Evolutionary conservation across 2,113 vertebrate species (phyloP).

Genomic region (Tetrao urogallus): DNA sequence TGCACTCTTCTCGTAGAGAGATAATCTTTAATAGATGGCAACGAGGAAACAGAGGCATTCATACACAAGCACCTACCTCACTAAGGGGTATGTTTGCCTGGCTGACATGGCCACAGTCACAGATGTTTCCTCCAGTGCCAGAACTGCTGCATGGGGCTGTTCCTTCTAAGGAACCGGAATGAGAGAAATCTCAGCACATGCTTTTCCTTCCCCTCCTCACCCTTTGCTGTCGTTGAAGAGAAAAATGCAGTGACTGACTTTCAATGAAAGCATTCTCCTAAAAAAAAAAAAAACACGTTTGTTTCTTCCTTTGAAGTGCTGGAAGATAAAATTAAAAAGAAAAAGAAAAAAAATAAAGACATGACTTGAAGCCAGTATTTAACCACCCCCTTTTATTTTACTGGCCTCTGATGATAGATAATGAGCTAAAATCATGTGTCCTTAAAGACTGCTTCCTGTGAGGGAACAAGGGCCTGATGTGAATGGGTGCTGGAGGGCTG

Average conservation of each 20-base stretch:
- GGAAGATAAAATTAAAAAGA: neutral
- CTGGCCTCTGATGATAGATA: neutral
- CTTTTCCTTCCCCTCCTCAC: conserved; percentile 9
- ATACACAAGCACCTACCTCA: neutral
- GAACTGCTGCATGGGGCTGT: neutral
- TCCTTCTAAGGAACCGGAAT: conserved; percentile 32
- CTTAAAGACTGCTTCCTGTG: neutral
- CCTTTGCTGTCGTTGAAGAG: neutral
- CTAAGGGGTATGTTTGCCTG: neutral
- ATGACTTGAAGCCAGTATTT: neutral
- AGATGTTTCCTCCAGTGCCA: conserved; percentile 71
- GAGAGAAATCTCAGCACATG: conserved; percentile 6
- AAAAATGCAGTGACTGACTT: neutral
- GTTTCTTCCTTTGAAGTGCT: conserved; percentile 5
- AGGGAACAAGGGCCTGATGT: neutral
- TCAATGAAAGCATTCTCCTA: neutral
- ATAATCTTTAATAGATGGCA: conserved; percentile 65
- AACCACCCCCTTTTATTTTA: neutral
- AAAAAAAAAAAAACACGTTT: neutral
- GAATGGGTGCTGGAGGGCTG: neutral
- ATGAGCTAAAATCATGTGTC: neutral
- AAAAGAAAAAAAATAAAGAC: too few species aligned
- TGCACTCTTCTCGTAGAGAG: conserved; percentile 12
- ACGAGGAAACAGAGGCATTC: conserved; percentile 52
- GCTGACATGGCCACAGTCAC: neutral